phyloP scores from a whole-genome alignment of 1,140 invertebrate species.

The Leptinotarsa texana region DNA sequence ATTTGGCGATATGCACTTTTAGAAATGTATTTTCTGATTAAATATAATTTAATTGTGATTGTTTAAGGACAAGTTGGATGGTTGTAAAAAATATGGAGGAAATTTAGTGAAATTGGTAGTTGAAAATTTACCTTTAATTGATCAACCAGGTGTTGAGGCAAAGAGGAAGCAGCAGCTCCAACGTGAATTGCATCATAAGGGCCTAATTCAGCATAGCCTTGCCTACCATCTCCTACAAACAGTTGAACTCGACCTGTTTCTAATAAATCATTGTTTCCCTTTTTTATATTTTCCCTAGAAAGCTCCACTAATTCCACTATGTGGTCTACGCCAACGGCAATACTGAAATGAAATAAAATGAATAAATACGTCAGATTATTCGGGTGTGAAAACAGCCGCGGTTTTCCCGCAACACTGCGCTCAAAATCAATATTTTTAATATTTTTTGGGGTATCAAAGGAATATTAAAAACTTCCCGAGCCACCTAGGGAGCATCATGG shows the following conservation, averaged over 20 bases:
- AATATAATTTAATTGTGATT: too few relatives aligned
- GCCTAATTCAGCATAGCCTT: slow-evolving; percentile 71
- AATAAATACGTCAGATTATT: not conserved
- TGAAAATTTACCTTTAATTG: slow-evolving; percentile 60
- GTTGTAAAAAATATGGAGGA: too few relatives aligned
- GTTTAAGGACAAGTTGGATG: too few relatives aligned
- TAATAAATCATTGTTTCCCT: slow-evolving; percentile 73
- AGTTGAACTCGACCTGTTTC: slow-evolving; percentile 69
- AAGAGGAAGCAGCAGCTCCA: slow-evolving; percentile 81
- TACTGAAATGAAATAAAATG: slow-evolving; percentile 38
- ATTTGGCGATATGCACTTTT: too few relatives aligned
- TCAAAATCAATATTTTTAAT: too few relatives aligned
- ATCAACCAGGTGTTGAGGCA: slow-evolving; percentile 70
- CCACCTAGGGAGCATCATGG: too few relatives aligned
- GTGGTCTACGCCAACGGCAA: slow-evolving; percentile 90
- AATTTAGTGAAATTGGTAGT: too few relatives aligned
- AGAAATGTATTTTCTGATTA: too few relatives aligned
- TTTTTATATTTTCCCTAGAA: slow-evolving; percentile 77
- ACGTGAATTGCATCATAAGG: slow-evolving; percentile 95
- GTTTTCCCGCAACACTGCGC: too few relatives aligned
- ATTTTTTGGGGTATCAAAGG: too few relatives aligned
- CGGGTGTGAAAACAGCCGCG: too few relatives aligned
- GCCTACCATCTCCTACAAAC: slow-evolving; percentile 83
- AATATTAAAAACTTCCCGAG: too few relatives aligned
- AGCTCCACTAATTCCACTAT: slow-evolving; percentile 81